Evolutionary conservation across 2,113 vertebrate species (phyloP).

Genomic region (Menura novaehollandiae): DNA sequence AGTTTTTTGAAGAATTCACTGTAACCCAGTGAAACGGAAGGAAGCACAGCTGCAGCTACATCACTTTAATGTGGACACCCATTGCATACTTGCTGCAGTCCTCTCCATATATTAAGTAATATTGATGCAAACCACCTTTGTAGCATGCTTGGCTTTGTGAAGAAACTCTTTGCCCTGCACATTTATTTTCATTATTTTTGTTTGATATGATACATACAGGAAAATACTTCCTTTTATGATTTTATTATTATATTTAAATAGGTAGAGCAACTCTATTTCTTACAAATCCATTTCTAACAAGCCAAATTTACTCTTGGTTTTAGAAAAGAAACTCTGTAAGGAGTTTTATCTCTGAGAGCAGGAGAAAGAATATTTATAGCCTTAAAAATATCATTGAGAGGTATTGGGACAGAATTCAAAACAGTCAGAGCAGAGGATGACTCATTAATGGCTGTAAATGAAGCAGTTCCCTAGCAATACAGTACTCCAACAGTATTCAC

Average conservation of each 20-base stretch:
- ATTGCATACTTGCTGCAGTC: not conserved
- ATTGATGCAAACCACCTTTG: not conserved
- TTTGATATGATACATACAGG: not conserved
- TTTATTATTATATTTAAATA: not conserved
- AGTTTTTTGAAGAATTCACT: not conserved
- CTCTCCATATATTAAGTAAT: not conserved
- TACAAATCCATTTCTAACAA: not conserved
- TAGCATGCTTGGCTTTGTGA: not conserved
- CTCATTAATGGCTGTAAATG: slow-evolving; percentile 5
- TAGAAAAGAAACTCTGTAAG: not conserved
- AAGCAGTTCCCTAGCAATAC: not conserved
- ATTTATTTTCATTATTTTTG: not conserved
- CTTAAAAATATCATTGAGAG: not conserved
- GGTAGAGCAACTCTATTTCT: not conserved
- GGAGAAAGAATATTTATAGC: not conserved
- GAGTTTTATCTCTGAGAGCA: not conserved
- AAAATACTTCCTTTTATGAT: not conserved
- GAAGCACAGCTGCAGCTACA: not conserved
- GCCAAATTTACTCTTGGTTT: not conserved
- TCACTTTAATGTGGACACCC: not conserved
- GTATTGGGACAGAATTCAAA: not conserved
- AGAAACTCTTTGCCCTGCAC: not conserved
- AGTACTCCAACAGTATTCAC: not conserved
- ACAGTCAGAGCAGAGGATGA: not conserved
- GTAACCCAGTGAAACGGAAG: not conserved